Base-by-base conservation (phyloP, 1,140 invertebrate species). In the Akabosia matsudoensis region DNA sequence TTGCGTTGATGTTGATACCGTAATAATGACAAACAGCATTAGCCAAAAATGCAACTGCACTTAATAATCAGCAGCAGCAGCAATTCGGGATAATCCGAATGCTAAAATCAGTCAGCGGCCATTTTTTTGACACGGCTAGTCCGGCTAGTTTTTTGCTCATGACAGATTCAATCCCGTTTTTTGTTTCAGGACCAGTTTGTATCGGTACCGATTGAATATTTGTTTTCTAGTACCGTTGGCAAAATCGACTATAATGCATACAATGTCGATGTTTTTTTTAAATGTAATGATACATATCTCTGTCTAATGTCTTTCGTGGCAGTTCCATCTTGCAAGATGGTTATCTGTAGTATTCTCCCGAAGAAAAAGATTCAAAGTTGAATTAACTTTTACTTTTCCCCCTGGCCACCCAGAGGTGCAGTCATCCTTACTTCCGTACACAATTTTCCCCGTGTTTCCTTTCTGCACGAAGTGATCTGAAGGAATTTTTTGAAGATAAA, bases 401-500 rank as follows among this genome's bases (percentile, higher is more conserved):
- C 10, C 31, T 67, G 30, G 7, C 61, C 61, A 67, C 30, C 30
- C 30, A 67, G n/a, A 24, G 13, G 28, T 30, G 61, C 61, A 67
- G 28, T 67, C 61, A 67, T 67, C 24, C 61, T 67, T 31, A 67
- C 61, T 67, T 67, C 61, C 61, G 61, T 67, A 22, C 61, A 67
- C 10, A 56, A 22, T 56, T 56, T 7, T n/a, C 24, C 10, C 24
- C 37, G 18, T 45, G 37, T 56, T 24, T 56, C 24, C 54, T 22
- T 56, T 24, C 54, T 56, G 54, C 10, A 24, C n/a, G 54, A 56
- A 24, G 3, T 16, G 54, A n/a, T 16, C 54, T n/a, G 3, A 56
- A 3, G 3, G 13, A 56, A 45, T 18, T 45, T 45, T 10, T 10
- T 45, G 18, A 45, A 10, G 37, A 45, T 10, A 45, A 45, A 18